Evolutionary conservation across 1,140 invertebrate genomes (phyloP).

Genomic region (Micrasema longulum): DNA sequence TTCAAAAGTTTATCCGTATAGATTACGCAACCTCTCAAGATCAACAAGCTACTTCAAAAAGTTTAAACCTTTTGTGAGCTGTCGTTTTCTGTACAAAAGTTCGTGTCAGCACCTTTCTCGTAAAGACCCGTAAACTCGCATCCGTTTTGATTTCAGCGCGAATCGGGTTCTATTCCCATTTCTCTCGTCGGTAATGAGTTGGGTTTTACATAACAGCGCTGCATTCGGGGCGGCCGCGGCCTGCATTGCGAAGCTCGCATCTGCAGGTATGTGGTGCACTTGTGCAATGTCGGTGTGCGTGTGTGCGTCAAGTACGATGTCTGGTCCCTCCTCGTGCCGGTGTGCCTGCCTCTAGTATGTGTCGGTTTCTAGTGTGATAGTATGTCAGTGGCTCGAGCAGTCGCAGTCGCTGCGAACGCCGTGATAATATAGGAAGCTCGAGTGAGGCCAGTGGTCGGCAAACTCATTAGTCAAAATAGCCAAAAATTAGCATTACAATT

Average conservation of each 20-base stretch:
- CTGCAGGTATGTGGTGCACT: slow-evolving; percentile 9
- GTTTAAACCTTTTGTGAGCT: too few relatives aligned
- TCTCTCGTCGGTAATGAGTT: slow-evolving; percentile 17
- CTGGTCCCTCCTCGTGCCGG: neutral
- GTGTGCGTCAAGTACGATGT: slow-evolving; percentile 12
- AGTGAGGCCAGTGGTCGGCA: neutral
- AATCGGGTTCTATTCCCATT: slow-evolving; percentile 35
- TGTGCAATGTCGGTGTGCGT: slow-evolving; percentile 18
- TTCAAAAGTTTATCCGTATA: too few relatives aligned
- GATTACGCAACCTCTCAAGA: too few relatives aligned
- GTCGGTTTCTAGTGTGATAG: neutral
- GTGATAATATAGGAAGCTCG: neutral
- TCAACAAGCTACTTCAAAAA: too few relatives aligned
- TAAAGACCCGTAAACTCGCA: neutral
- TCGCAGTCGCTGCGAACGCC: neutral
- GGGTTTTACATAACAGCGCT: slow-evolving; percentile 28
- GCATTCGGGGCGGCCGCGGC: slow-evolving; percentile 34
- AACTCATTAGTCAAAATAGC: too few relatives aligned
- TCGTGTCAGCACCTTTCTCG: neutral
- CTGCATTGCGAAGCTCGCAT: slow-evolving; percentile 22
- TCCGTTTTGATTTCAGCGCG: slow-evolving; percentile 1
- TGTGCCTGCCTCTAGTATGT: neutral
- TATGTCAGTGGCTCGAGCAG: slow-evolving; percentile 17
- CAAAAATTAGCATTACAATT: too few relatives aligned
- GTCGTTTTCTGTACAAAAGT: too few relatives aligned